Evolutionary conservation across 2,888 invertebrate species (phyloP).

Genomic region (Malthinus flaveolus): DNA sequence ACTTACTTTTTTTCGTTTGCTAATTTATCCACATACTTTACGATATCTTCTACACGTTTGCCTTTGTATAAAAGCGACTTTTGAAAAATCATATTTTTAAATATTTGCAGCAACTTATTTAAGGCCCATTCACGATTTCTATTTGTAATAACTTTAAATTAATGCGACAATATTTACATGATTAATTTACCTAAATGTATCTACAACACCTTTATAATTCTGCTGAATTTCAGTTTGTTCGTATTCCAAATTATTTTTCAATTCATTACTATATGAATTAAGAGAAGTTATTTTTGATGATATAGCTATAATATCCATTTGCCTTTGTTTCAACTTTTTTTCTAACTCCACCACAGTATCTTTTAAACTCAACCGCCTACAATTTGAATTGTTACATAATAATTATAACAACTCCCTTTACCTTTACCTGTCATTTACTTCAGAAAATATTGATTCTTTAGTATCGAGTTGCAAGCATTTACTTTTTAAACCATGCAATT

Average conservation of each 20-base stretch:
- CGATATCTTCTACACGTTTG: background rate
- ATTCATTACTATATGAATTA: background rate
- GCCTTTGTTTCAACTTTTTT: conserved; percentile 4
- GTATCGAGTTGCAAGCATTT: conserved; percentile 37
- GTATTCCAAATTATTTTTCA: conserved; percentile 1
- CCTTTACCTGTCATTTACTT: conserved; percentile 47
- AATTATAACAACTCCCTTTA: background rate
- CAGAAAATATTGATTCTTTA: conserved; percentile 49
- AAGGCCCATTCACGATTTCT: background rate
- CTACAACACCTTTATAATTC: background rate
- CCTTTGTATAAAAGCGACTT: background rate
- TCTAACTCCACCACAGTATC: background rate
- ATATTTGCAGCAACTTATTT: background rate
- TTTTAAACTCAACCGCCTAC: conserved; percentile 5
- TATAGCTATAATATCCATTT: background rate
- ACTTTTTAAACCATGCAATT: conserved; percentile 41
- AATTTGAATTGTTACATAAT: background rate
- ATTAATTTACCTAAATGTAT: background rate
- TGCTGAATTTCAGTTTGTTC: background rate
- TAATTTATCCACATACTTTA: background rate
- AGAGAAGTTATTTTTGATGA: background rate
- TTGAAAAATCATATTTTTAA: background rate
- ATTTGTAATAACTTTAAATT: background rate
- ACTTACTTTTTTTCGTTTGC: background rate
- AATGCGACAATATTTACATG: background rate